Evolutionary conservation across 1,140 invertebrate genomes (phyloP), one percentile per base, ranked within the genome.

Genomic region (Drosophila tsacasi): DNA sequence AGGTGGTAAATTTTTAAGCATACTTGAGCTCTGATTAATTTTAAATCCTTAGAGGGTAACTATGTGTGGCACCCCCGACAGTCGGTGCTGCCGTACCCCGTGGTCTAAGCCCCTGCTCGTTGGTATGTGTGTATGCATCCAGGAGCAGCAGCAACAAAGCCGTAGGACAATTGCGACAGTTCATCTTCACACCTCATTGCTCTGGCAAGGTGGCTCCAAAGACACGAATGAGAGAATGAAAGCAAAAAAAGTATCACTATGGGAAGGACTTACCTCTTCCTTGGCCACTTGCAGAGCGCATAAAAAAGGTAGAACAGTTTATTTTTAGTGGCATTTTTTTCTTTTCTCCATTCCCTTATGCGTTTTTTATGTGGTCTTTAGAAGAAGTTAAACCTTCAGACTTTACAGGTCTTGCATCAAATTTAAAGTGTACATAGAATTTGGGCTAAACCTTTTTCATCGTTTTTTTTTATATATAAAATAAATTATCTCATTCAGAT

Each of bases 171-270:
- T 89, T 87, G 84, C 81, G 84, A 87, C 84, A 84, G 84, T 87
- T 87, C 84, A 87, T 89, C 84, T 87, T 87, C 84, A 87, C 84
- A 89, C 84, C 84, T 89, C 84, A 87, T 87, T 87, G 84, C 76
- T 54, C 64, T 60, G 69, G 82, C 64, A 80, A 84, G 78, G 78
- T 77, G 82, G 82, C 68, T 76, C 79, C 66, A 84, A 49, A 73
- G 67, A 35, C 21, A 30, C 81, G 67, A 73, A 39, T 50, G 46
- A 19, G 13, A 35, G 67, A 72, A 72, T 52, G 44, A 35, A 57
- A 72, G 68, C 23, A 39, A 37, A 55, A 55, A 71, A 68, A 49
- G 44, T 35, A 25, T 21, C 32, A 69, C 62, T 54, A 54, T 21
- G 49, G 42, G 35, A 69, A 72, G 46, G 69, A 73, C 69, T 73